Percentiles rank a stretch among this genome's conserved stretches.
These are phyloP conservation scores for Drosophila picticornis DNA, from an alignment of 2,888 invertebrate genomes.

Conservation along the genomic window DNA sequence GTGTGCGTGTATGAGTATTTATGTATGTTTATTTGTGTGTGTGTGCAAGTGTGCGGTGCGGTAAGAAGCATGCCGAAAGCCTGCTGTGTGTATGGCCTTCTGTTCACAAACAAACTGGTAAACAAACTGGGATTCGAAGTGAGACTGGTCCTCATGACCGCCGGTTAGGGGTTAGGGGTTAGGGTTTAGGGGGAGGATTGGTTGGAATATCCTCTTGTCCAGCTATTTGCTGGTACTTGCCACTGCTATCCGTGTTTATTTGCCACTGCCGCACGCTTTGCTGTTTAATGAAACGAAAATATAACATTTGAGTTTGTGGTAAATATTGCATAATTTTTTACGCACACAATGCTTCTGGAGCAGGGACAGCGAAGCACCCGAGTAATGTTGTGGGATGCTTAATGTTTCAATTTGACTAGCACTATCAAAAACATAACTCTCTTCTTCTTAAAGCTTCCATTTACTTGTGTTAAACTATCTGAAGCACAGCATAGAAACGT, in stretches of 20 bases:
- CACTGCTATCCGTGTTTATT: constrained; percentile 43
- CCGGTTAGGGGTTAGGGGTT: background rate
- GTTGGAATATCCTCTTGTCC: constrained; percentile 36
- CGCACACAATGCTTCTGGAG: constrained; percentile 1
- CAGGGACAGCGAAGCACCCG: too few species aligned
- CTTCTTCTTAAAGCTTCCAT: background rate
- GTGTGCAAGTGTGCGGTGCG: constrained; percentile 16
- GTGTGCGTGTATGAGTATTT: constrained; percentile 17
- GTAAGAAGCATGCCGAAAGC: constrained; percentile 58
- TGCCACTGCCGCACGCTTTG: constrained; percentile 61
- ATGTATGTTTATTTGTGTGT: constrained; percentile 19
- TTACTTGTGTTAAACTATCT: background rate
- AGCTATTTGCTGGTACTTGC: constrained; percentile 62
- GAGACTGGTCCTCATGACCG: constrained; percentile 1
- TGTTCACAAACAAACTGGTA: constrained; percentile 48
- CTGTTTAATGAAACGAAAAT: constrained; percentile 74
- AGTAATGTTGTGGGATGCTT: background rate
- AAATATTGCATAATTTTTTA: constrained; percentile 59
- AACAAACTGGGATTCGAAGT: constrained; percentile 29
- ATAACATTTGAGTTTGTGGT: constrained; percentile 71
- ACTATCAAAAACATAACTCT: background rate
- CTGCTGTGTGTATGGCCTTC: constrained; percentile 43
- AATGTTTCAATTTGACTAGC: constrained; percentile 6
- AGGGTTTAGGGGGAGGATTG: background rate
- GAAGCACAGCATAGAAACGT: background rate